Conservation (phyloP, 2,113 vertebrate genomes). For the Gyps fulvus region DNA sequence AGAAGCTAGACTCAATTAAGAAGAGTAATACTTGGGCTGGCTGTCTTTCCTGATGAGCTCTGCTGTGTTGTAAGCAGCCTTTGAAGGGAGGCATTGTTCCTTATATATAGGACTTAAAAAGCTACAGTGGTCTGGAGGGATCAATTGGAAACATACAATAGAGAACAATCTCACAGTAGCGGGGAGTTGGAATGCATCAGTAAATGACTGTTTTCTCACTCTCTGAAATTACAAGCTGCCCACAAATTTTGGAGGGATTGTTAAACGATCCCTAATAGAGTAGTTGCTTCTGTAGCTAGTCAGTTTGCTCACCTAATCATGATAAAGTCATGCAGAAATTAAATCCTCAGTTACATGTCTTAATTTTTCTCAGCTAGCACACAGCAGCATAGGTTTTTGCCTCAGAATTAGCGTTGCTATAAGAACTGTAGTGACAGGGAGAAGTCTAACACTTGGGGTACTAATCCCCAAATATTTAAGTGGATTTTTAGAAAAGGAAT, state of each 20-base stretch:
- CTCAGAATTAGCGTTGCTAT: neutral
- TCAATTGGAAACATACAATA: neutral
- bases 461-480: neutral
- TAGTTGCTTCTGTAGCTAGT: neutral
- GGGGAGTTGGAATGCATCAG: neutral
- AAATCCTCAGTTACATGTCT: neutral
- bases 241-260: neutral
- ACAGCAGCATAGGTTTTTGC: neutral
- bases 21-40: neutral
- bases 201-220: neutral
- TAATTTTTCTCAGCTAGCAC: neutral
- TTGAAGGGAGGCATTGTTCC: neutral
- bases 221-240: neutral
- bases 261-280: neutral
- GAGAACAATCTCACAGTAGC: neutral
- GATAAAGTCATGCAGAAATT: neutral
- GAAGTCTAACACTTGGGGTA: neutral
- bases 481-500: neutral
- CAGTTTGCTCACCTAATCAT: neutral
- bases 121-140: constrained; percentile 1
- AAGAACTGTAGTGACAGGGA: neutral
- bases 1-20: neutral
- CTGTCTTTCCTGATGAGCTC: neutral
- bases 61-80: neutral
- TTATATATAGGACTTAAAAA: neutral